A percentile compares a stretch with the other conserved stretches of the same genome.
These are phyloP conservation scores for Corythornis vintsioides DNA, from an alignment of 2,113 vertebrate genomes.

Conservation along the genomic window DNA sequence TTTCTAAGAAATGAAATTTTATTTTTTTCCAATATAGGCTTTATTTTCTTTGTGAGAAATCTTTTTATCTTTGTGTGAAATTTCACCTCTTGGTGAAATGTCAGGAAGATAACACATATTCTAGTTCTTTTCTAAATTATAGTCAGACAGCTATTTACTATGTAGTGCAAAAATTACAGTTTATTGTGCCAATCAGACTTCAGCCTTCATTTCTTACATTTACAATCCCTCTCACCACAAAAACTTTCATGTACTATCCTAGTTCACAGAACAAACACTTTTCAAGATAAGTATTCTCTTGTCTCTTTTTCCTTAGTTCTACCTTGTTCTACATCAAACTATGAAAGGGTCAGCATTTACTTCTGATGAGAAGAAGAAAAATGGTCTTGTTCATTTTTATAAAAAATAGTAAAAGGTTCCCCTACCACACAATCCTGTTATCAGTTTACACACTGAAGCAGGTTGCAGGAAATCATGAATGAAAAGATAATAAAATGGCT, in stretches of 20 bases:
- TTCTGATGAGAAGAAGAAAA: neutral
- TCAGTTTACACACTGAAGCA: slow-evolving; percentile 49
- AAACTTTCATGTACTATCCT: neutral
- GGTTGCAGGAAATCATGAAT: slow-evolving; percentile 67
- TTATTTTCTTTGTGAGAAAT: neutral
- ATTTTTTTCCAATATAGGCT: neutral
- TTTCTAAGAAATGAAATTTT: neutral
- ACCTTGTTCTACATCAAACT: neutral
- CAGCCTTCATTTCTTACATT: neutral
- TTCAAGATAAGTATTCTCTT: neutral
- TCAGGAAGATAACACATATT: neutral
- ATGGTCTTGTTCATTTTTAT: neutral
- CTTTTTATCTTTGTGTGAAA: neutral
- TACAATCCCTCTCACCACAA: neutral
- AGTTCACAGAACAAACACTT: neutral
- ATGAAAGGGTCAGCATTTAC: neutral
- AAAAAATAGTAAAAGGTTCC: neutral
- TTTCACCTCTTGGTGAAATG: neutral
- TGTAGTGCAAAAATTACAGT: neutral
- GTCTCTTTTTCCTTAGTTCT: neutral
- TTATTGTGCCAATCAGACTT: neutral
- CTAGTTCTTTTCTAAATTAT: neutral
- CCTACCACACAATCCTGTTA: neutral
- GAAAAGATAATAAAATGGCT: slow-evolving; percentile 66
- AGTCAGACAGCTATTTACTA: neutral